Base-by-base conservation (phyloP, 2,888 invertebrate species). In the Xestoiulus laeticollis region DNA sequence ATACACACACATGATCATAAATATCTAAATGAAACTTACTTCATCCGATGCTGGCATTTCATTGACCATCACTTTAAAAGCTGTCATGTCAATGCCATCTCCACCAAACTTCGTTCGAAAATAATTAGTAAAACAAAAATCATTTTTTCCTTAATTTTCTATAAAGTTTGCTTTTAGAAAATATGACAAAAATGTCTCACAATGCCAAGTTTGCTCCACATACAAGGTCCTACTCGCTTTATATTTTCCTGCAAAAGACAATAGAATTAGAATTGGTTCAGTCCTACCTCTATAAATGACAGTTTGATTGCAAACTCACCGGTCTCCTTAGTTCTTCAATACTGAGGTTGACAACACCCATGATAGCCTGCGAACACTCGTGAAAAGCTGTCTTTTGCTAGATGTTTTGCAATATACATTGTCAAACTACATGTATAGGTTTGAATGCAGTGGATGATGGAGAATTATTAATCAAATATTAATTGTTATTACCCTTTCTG, bases 401-500 rank as follows among this genome's bases (percentile, higher is more conserved):
- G 12, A 8, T 43, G 12, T 43, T 43, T 43, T 43, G 43, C 43
- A 43, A 43, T 43, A 43, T n/a, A n/a, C n/a, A n/a, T n/a, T n/a
- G n/a, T n/a, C n/a, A n/a, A n/a, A n/a, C n/a, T n/a, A n/a, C n/a
- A n/a, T n/a, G n/a, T n/a, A n/a, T n/a, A n/a, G n/a, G n/a, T n/a
- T n/a, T n/a, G n/a, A n/a, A n/a, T n/a, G n/a, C n/a, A n/a, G n/a
- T n/a, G n/a, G n/a, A n/a, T n/a, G n/a, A n/a, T n/a, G n/a, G n/a
- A n/a, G n/a, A n/a, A n/a, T n/a, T n/a, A n/a, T n/a, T n/a, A n/a
- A n/a, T n/a, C n/a, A n/a, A n/a, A n/a, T n/a, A n/a, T n/a, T n/a
- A n/a, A n/a, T n/a, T n/a, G n/a, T n/a, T n/a, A 53, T 53, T 53
- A 53, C 48, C 48, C 48, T 53, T 53, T 53, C 48, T 53, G 48